phyloP scores from a whole-genome alignment of 2,888 invertebrate genomes.

The Drosophila quinaria region DNA sequence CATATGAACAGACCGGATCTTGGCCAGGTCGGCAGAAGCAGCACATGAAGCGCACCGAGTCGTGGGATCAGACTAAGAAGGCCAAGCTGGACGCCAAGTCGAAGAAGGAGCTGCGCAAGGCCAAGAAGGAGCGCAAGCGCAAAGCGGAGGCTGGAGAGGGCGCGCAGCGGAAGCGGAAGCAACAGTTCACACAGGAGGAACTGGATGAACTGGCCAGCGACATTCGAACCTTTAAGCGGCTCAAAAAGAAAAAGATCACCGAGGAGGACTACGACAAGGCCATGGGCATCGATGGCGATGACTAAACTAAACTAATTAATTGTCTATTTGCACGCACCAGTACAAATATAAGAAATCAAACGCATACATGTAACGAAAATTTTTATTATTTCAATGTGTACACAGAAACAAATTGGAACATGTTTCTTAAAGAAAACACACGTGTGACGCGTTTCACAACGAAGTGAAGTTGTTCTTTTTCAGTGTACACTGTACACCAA shows the following conservation, averaged over 20 bases:
- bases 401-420: too few species aligned
- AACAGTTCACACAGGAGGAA: constrained; percentile 90
- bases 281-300: constrained; percentile 86
- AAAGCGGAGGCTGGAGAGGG: constrained; percentile 78
- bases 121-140: constrained; percentile 84
- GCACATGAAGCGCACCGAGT: constrained; percentile 87
- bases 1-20: constrained; percentile 90
- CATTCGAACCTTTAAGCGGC: constrained; percentile 93
- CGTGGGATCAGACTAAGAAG: constrained; percentile 93
- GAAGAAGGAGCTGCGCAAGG: constrained; percentile 86
- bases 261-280: constrained; percentile 89
- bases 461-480: too few species aligned
- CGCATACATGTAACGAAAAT: too few species aligned
- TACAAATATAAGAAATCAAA: too few species aligned
- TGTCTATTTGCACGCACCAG: too few species aligned
- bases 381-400: too few species aligned
- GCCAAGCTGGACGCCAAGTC: constrained; percentile 87
- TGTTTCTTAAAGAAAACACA: too few species aligned
- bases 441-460: too few species aligned
- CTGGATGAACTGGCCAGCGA: constrained; percentile 92
- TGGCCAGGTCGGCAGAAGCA: constrained; percentile 89
- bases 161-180: constrained; percentile 86
- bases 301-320: constrained; percentile 40
- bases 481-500: too few species aligned
- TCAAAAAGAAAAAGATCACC: constrained; percentile 93